phyloP scores from a whole-genome alignment of 1,140 invertebrate species.

The Branchinecta lynchi region DNA sequence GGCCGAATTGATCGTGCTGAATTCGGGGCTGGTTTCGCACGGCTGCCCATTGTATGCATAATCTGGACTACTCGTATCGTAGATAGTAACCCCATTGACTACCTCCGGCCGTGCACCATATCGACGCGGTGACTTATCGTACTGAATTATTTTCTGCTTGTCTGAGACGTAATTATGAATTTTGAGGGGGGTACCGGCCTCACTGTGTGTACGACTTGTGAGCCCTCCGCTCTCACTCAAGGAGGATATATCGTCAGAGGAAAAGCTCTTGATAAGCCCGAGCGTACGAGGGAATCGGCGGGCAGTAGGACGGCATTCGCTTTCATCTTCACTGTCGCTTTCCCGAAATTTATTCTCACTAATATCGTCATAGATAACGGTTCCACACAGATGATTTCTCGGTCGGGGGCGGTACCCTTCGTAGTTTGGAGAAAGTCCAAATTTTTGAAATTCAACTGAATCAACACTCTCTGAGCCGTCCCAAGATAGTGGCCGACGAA shows the following conservation, averaged over 20 bases:
- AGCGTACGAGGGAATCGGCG: not conserved
- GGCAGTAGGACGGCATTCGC: not conserved
- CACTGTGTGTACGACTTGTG: not conserved
- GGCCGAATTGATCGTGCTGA: not conserved
- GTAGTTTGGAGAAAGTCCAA: not conserved
- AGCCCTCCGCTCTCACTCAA: not conserved
- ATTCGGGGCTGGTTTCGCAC: conserved; percentile 2
- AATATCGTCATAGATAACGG: conserved; percentile 3
- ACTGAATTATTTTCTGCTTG: conserved; percentile 50
- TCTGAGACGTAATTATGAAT: not conserved
- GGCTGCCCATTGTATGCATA: not conserved
- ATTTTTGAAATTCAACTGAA: conserved; percentile 1
- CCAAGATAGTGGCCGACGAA: not conserved
- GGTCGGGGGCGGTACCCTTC: not conserved
- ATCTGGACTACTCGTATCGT: not conserved
- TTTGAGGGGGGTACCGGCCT: not conserved
- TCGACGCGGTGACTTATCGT: conserved; percentile 72
- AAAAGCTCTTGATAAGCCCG: not conserved
- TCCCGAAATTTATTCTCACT: conserved; percentile 4
- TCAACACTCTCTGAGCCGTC: conserved; percentile 10
- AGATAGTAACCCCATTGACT: not conserved
- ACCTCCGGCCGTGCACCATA: conserved; percentile 47
- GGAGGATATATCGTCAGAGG: not conserved
- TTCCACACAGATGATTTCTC: conserved; percentile 7
- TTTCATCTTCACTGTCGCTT: conserved; percentile 3